These are phyloP conservation scores for Stenurella melanura DNA, from an alignment of 2,888 invertebrate species.

Conservation along the genomic window DNA sequence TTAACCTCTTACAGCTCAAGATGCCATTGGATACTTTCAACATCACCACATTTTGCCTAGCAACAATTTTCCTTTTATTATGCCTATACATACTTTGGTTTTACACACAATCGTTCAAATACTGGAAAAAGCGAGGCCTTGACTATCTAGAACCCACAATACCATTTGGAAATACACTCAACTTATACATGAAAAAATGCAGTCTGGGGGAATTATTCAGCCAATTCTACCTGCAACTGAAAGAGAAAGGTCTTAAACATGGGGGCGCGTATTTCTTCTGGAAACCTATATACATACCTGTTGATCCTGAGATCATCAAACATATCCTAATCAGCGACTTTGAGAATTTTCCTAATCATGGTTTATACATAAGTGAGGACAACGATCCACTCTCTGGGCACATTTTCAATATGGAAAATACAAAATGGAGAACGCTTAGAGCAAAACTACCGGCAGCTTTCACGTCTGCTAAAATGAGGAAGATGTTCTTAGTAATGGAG, in stretches of 20 bases:
- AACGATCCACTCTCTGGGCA: constrained; percentile 71
- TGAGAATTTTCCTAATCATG: constrained; percentile 60
- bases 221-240: constrained; percentile 53
- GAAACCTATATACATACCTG: constrained; percentile 61
- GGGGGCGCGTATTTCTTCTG: constrained; percentile 71
- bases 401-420: constrained; percentile 71
- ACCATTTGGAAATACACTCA: constrained; percentile 59
- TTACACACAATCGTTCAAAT: constrained; percentile 78
- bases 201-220: constrained; percentile 56
- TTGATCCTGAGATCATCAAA: constrained; percentile 64
- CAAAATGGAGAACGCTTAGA: constrained; percentile 69
- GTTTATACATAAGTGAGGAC: constrained; percentile 53
- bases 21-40: background rate
- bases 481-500: constrained; percentile 64
- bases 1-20: background rate
- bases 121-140: constrained; percentile 58
- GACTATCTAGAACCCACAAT: constrained; percentile 55
- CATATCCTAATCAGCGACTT: constrained; percentile 78
- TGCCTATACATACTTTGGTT: constrained; percentile 56
- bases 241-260: constrained; percentile 58
- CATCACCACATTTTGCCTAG: constrained; percentile 77
- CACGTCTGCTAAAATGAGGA: constrained; percentile 70
- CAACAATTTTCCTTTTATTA: constrained; percentile 68
- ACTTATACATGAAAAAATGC: constrained; percentile 48
- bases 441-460: constrained; percentile 58